Percentiles rank a stretch among this genome's conserved stretches.
These are phyloP conservation scores for Armadillidium nasatum DNA, from an alignment of 1,140 invertebrate genomes.

Conservation along the genomic window DNA sequence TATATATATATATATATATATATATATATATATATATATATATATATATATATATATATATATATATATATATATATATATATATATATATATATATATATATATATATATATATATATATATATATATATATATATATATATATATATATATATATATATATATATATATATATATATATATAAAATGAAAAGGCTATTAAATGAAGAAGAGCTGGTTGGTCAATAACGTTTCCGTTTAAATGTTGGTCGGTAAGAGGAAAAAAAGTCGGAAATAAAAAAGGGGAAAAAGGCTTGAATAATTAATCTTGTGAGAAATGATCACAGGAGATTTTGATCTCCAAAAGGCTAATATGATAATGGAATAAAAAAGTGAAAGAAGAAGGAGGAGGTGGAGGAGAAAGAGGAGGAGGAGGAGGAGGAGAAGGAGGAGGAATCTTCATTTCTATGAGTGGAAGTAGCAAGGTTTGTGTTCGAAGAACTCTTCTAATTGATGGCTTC, in stretches of 20 bases:
- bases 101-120: neutral
- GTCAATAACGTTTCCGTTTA: neutral
- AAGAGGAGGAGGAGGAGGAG: neutral
- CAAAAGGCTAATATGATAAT: neutral
- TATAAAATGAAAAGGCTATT: neutral
- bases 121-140: conserved; percentile 16
- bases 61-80: conserved; percentile 5
- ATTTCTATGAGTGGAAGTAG: neutral
- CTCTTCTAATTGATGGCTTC: too few species aligned
- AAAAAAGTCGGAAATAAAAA: neutral
- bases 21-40: neutral
- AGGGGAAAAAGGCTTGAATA: neutral
- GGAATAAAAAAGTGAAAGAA: neutral
- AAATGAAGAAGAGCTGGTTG: neutral
- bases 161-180: conserved; percentile 15
- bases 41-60: neutral
- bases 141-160: conserved; percentile 6
- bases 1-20: neutral
- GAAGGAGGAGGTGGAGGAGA: neutral
- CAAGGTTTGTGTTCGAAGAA: too few species aligned
- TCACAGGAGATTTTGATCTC: neutral
- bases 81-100: neutral
- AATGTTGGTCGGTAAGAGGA: neutral
- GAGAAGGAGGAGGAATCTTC: neutral
- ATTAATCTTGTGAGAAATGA: neutral